Evolutionary conservation across 2,888 invertebrate genomes (phyloP).

Genomic region (Gisinianus flammeolus): DNA sequence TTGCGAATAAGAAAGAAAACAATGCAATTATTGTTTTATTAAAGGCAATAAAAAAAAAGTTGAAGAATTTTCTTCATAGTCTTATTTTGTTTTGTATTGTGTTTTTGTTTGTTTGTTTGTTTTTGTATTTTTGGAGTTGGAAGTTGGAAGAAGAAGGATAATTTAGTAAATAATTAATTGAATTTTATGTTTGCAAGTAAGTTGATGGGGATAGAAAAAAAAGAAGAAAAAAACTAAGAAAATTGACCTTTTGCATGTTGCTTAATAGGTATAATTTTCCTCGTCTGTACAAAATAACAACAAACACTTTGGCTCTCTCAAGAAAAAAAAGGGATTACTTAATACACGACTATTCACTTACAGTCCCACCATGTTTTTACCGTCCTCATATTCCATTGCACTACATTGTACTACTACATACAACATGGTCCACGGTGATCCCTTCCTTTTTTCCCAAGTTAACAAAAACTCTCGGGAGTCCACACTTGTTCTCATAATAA

Average conservation of each 20-base stretch:
- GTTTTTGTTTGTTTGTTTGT: not conserved
- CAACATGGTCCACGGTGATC: no score
- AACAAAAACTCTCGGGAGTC: not conserved
- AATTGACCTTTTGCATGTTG: conserved; percentile 23
- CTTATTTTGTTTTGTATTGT: not conserved
- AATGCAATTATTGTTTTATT: not conserved
- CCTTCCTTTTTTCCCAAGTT: not conserved
- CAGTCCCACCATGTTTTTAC: not conserved
- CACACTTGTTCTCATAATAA: no score
- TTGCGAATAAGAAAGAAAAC: not conserved
- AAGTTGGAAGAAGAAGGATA: no score
- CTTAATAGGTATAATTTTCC: conserved; percentile 6
- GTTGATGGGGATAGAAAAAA: no score
- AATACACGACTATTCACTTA: conserved; percentile 11
- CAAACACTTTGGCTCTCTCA: not conserved
- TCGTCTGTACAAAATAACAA: no score
- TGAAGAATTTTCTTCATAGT: not conserved
- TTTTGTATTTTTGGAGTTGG: no score
- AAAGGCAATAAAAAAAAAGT: not conserved
- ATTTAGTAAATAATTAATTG: no score
- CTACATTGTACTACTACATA: no score
- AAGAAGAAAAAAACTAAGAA: not conserved
- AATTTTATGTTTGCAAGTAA: no score
- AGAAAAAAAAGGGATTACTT: no score
- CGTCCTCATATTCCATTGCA: not conserved